Conservation (phyloP, 2,888 invertebrate genomes). For the Timema podura region DNA sequence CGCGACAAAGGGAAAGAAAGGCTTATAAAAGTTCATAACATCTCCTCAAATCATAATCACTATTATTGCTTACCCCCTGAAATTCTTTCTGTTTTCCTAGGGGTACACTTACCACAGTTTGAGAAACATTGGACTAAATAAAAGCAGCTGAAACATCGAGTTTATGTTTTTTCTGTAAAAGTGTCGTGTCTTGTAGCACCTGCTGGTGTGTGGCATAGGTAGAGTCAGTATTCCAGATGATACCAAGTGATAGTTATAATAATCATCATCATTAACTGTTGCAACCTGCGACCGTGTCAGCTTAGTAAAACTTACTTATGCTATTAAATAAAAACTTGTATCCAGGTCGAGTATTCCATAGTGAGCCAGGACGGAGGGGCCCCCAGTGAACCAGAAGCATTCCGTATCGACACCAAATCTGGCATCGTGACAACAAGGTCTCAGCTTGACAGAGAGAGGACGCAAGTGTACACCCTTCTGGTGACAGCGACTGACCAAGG, state of each 20-base stretch:
- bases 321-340: constrained; percentile 24
- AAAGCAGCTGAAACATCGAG: no score
- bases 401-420: constrained; percentile 78
- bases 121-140: no score
- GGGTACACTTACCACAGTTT: no score
- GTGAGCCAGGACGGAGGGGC: constrained; percentile 65
- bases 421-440: constrained; percentile 83
- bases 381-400: constrained; percentile 53
- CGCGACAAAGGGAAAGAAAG: no score
- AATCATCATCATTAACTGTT: background rate
- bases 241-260: background rate
- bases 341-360: constrained; percentile 69
- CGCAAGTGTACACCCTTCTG: constrained; percentile 76
- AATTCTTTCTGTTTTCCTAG: no score
- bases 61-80: no score
- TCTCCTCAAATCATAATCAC: no score
- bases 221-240: no score
- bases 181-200: no score
- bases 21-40: no score
- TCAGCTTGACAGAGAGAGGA: constrained; percentile 80
- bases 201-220: no score
- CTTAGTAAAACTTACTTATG: background rate
- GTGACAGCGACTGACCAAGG: constrained; percentile 85
- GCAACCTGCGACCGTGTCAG: background rate
- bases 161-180: no score